Evolutionary conservation across 2,113 vertebrate species (phyloP), one percentile per base, ranked within the genome.

Genomic region (Siphamia tubifer): DNA sequence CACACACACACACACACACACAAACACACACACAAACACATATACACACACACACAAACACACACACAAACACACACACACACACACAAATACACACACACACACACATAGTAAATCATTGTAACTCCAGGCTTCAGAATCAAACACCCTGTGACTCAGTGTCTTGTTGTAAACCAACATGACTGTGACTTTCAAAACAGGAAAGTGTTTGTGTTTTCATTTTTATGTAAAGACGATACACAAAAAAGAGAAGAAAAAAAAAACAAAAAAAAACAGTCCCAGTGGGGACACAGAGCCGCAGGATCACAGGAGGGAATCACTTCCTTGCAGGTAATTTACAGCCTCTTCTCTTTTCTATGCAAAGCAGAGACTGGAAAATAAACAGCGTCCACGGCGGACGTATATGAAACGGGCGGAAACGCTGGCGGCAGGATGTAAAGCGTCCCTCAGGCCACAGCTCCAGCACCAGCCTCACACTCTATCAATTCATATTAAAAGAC

Each of bases 401-500:
- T 40, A 21, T 57, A 9, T 13, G 12, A 2, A 4, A 8, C 12
- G 20, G 21, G 57, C 60, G 43, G 47, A 73, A 66, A 68, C 67
- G 56, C 38, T 47, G 58, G 2, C 21, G 38, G 11, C 4, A 5
- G 44, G 39, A 62, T 44, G 36, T 40, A 54, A 45, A 55, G 53
- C 7, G 11, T 63, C 45, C 58, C 27, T 40, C 0, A 19, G 47
- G 57, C 53, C 51, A 36, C 38, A 15, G 4, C 9, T 5, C 2
- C 13, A 36, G 36, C 15, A 4, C 15, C 36, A 15, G 21, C 27
- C 63, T 55, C 56, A 38, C 39, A 60, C 13, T 72, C 60, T 43
- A 66, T 78, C 77, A 81, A 25, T 78, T 67, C 30, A 57, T 62
- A 43, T 78, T 34, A 68, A 62, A 57, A 47, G 21, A 43, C 35